Base-by-base conservation (phyloP, 2,888 invertebrate species). In the Argyresthia goedartella region DNA sequence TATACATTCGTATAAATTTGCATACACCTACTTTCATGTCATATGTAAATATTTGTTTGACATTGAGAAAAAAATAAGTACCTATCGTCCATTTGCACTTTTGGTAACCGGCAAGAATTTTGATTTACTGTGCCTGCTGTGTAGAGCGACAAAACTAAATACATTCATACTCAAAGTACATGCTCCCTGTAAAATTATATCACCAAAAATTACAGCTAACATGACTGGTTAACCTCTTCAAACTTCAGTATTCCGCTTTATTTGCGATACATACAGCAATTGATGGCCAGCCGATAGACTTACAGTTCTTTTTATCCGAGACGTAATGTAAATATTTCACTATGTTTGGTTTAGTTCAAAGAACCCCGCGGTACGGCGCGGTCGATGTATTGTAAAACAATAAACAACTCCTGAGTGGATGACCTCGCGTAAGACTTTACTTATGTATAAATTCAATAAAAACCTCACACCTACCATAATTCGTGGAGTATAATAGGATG, bases 201-300 rank as follows among this genome's bases (percentile, higher is more conserved):
- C 39, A 39, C n/a, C 9, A 11, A 39, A 11, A 39, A 8, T 39
- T 39, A 11, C 39, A 39, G 39, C 3, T 9, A 11, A 39, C 39
- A 11, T n/a, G n/a, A 39, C n/a, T 11, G n/a, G n/a, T 11, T 11
- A 39, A 11, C 9, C n/a, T 39, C 9, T n/a, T 33, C n/a, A 25
- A 47, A 25, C 47, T 33, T 47, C 47, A 47, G 16, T 47, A 47
- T 25, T 42, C 71, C 70, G 69, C 74, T 76, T 78, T 72, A 62
- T 63, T 62, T 72, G 66, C 69, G 60, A 61, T 6, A 25, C 25
- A n/a, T 71, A 76, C 59, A 60, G 61, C 65, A 69, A 73, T 70
- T 76, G 77, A 79, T 75, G 72, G 68, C 60, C 70, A 71, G 74
- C 69, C 70, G 76, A 79, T 70, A 79, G 79, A 76, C 66, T 76